Evolutionary conservation across 2,797 vertebrate genomes (phyloP), one percentile per base, ranked within the genome.

Genomic region (Chrysocyon brachyurus): DNA sequence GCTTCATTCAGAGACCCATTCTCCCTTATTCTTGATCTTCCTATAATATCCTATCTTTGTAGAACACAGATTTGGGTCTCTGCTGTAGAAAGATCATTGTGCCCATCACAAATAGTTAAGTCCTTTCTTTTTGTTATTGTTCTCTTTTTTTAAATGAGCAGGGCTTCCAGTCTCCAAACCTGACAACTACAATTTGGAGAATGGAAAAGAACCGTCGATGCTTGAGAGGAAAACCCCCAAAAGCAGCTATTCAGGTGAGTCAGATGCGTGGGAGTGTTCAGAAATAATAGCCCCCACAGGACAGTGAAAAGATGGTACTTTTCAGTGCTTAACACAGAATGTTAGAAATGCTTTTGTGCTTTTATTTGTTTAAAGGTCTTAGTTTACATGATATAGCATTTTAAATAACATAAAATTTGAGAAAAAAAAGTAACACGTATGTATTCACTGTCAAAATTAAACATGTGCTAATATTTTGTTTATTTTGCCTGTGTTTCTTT

Each of bases 141-240:
- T 54, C 26, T 66, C 16, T 72, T 49, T 11, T 1, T 26, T n/a
- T 33, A 4, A 84, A 83, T 63, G 66, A 97, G 56, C 70, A 98
- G 98, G 98, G 97, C 97, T 98, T 95, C 98, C 97, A 21, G 83
- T 98, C 97, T 96, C 98, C 73, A 97, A 96, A 86, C 52, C 95
- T 91, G 97, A 98, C 56, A 94, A 77, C 90, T 92, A 63, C 66
- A 87, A 2, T 91, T 95, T 96, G 63, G 90, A 97, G 70, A 94
- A 84, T 63, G 82, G 49, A 78, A 97, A 95, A 61, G 96, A 97
- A 57, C 52, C 66, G 17, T 7, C 79, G 93, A 77, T 85, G 49
- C 64, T 94, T 79, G 90, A 97, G 96, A 95, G n/a, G 88, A 97
- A 73, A 77, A 16, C 12, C 28, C 85, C 90, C 31, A 86, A 88